Base-by-base conservation (phyloP, 2,797 vertebrate genomes). In the Antennarius maculatus region DNA sequence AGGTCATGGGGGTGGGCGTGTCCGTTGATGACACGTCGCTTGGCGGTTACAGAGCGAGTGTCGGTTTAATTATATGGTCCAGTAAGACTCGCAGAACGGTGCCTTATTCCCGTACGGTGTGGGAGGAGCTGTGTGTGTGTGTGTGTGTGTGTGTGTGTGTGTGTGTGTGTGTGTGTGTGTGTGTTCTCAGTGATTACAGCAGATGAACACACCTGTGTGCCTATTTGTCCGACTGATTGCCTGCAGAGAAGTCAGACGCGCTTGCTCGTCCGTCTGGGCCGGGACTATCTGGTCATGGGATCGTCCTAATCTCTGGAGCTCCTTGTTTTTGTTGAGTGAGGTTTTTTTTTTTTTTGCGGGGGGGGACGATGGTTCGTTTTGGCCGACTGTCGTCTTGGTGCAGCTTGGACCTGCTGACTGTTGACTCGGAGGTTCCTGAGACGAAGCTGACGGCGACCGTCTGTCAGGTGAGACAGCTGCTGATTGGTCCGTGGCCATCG, bases 351-450 rank as follows among this genome's bases (percentile, higher is more conserved):
- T 17, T 46, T 55, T 3, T 81, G 23, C 2, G 23, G 23, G 23
- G 23, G 23, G 23, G 23, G 79, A 77, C 94, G 77, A 94, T 92
- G 89, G 88, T 92, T 48, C 89, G 86, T 50, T 93, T 94, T 31
- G 75, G 86, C 16, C 89, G 72, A 7, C 84, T 94, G 14, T 58
- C 92, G 1, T 90, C 92, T 29, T 93, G 93, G 91, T 90, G 42
- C 76, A 94, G 94, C 85, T 94, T 93, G 93, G 92, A 94, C 66
- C 76, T 93, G 70, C 86, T 94, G 28, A 81, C 92, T 0, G 82
- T 90, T 42, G 88, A 90, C 66, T 63, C 88, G 0, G 93, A 89
- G 18, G 66, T 84, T n/a, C 76, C 88, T 0, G 85, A 86, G 76
- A 65, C 81, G 0, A 77, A n/a, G 8, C 28, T 61, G 2, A 41